These are phyloP conservation scores for Erebia ligea DNA, from an alignment of 2,888 invertebrate genomes.

Conservation along the genomic window DNA sequence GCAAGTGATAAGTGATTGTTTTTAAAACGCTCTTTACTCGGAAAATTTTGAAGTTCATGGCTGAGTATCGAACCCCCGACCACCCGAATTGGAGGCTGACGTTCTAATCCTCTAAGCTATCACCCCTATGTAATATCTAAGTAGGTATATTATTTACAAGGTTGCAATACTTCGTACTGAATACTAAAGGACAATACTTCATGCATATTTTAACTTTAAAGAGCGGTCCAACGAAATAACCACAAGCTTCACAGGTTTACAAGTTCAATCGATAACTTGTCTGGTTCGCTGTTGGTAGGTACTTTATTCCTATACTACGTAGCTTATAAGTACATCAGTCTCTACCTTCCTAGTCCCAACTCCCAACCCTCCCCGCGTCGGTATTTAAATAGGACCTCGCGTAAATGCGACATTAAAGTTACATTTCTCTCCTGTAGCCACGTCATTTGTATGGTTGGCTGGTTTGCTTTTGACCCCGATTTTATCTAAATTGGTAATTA, in stretches of 20 bases:
- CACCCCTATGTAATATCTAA: too few species aligned
- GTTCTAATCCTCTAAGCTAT: too few species aligned
- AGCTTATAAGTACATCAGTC: neutral
- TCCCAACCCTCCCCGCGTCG: neutral
- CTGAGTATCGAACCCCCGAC: too few species aligned
- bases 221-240: neutral
- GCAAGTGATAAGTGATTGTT: too few species aligned
- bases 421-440: constrained; percentile 3
- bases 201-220: neutral
- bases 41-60: too few species aligned
- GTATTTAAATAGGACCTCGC: neutral
- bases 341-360: neutral
- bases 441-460: constrained; percentile 12
- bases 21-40: too few species aligned
- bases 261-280: constrained; percentile 16
- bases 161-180: too few species aligned
- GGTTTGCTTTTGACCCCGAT: neutral
- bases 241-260: neutral
- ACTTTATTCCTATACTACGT: neutral
- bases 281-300: constrained; percentile 1
- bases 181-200: neutral
- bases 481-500: neutral
- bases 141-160: too few species aligned
- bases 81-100: too few species aligned
- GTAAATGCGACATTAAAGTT: constrained; percentile 13